These are phyloP conservation scores for Drosophila robusta DNA, from an alignment of 2,888 invertebrate species.

Conservation along the genomic window DNA sequence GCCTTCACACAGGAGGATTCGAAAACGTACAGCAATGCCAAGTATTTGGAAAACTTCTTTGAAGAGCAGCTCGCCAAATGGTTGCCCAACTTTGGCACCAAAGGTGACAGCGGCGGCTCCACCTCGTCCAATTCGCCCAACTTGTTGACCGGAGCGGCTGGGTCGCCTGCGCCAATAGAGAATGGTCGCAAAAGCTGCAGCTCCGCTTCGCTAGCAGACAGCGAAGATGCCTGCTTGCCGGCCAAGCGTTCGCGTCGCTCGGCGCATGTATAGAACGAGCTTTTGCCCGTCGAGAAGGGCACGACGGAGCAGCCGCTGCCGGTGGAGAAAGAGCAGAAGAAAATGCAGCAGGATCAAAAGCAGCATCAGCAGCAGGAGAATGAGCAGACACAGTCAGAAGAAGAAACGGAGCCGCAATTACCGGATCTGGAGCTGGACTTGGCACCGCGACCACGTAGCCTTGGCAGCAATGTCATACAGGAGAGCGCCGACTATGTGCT, in stretches of 20 bases:
- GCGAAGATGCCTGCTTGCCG: slow-evolving; percentile 82
- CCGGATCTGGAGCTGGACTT: slow-evolving; percentile 57
- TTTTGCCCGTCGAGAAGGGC: slow-evolving; percentile 62
- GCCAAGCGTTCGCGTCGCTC: slow-evolving; percentile 82
- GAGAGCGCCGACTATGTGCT: slow-evolving; percentile 71
- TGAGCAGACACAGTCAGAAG: not conserved
- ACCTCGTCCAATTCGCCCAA: slow-evolving; percentile 69
- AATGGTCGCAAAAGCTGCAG: slow-evolving; percentile 80
- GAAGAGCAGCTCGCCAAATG: slow-evolving; percentile 92
- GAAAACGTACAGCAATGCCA: slow-evolving; percentile 91
- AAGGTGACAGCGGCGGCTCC: slow-evolving; percentile 64
- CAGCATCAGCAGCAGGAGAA: not conserved
- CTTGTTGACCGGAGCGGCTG: slow-evolving; percentile 57
- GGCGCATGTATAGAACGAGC: slow-evolving; percentile 81
- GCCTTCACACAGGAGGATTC: slow-evolving; percentile 88
- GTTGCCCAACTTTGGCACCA: slow-evolving; percentile 90
- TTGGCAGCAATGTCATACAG: slow-evolving; percentile 68
- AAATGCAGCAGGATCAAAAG: not conserved
- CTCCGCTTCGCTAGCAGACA: slow-evolving; percentile 71
- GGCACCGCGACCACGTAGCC: slow-evolving; percentile 58
- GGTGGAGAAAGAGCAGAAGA: not conserved
- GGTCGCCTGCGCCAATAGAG: slow-evolving; percentile 73
- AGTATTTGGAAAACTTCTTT: slow-evolving; percentile 93
- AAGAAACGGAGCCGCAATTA: slow-evolving; percentile 20
- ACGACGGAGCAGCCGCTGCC: slow-evolving; percentile 40